Conservation (phyloP, 2,113 vertebrate genomes). For the Parotia lawesii region DNA sequence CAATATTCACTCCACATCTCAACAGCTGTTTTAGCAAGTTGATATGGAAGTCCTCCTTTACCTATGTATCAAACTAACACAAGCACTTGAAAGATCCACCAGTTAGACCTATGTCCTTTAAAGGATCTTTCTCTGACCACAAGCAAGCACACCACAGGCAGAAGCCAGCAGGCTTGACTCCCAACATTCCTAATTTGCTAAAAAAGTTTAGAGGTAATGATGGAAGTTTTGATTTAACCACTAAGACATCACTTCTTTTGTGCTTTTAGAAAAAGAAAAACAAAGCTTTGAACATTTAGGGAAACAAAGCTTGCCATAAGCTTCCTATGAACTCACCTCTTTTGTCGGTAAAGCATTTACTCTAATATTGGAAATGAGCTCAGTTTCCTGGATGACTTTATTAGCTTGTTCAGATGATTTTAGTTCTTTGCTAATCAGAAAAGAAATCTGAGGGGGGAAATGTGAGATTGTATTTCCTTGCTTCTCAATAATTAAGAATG, state of each 20-base stretch:
- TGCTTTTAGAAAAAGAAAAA: neutral
- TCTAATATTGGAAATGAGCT: constrained; percentile 47
- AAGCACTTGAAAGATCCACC: neutral
- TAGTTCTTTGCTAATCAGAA: neutral
- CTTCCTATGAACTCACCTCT: constrained; percentile 63
- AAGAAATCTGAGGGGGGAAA: neutral
- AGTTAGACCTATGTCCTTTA: neutral
- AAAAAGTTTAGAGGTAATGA: neutral
- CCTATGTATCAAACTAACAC: neutral
- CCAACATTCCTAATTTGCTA: neutral
- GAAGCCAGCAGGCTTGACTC: neutral
- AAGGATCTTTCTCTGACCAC: neutral
- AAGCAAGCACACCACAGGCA: neutral
- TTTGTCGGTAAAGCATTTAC: constrained; percentile 30
- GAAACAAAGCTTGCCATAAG: constrained; percentile 2
- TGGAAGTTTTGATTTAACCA: neutral
- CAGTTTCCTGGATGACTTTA: constrained; percentile 55
- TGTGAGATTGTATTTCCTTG: neutral
- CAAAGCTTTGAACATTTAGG: constrained; percentile 24
- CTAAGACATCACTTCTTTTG: neutral
- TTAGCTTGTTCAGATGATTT: neutral
- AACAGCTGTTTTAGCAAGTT: neutral
- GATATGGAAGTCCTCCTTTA: neutral
- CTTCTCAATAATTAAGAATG: neutral
- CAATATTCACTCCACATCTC: neutral